Evolutionary conservation across 2,113 vertebrate genomes (phyloP).

Genomic region (Orycteropus afer): DNA sequence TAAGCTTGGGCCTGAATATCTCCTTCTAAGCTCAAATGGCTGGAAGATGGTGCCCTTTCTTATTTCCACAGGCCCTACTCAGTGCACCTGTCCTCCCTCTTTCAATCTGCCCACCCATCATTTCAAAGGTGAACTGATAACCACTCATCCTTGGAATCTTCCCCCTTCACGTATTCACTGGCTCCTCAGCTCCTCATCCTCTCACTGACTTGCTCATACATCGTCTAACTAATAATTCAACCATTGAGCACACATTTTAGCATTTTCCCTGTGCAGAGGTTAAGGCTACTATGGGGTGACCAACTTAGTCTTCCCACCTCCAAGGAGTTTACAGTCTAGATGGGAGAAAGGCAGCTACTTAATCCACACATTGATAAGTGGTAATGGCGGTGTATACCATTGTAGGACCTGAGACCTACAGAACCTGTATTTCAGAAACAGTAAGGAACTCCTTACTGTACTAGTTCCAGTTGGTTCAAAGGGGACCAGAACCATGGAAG

Average conservation of each 20-base stretch:
- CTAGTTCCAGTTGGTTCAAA: neutral
- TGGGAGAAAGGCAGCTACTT: accelerated
- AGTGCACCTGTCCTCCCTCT: too few relatives aligned
- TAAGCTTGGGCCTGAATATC: neutral
- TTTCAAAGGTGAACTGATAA: accelerated
- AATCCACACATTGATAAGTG: accelerated
- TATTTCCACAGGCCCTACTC: neutral
- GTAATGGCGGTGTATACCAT: accelerated
- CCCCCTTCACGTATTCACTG: accelerated
- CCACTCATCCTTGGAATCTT: accelerated
- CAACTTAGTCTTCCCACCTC: neutral
- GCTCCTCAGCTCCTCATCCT: accelerated
- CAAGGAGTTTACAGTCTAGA: too few relatives aligned
- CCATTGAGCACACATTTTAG: accelerated
- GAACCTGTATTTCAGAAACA: accelerated
- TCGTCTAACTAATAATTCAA: neutral
- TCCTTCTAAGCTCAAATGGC: neutral
- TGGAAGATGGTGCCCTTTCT: too few relatives aligned
- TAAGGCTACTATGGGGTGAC: neutral
- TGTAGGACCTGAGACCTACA: neutral
- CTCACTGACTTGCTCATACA: accelerated
- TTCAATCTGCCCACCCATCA: too few relatives aligned
- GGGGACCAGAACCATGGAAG: accelerated
- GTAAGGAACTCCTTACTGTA: too few relatives aligned
- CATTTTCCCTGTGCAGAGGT: neutral